Evolutionary conservation across 1,140 invertebrate genomes (phyloP).

Genomic region (Pachyrhynchus sulphureomaculatus): DNA sequence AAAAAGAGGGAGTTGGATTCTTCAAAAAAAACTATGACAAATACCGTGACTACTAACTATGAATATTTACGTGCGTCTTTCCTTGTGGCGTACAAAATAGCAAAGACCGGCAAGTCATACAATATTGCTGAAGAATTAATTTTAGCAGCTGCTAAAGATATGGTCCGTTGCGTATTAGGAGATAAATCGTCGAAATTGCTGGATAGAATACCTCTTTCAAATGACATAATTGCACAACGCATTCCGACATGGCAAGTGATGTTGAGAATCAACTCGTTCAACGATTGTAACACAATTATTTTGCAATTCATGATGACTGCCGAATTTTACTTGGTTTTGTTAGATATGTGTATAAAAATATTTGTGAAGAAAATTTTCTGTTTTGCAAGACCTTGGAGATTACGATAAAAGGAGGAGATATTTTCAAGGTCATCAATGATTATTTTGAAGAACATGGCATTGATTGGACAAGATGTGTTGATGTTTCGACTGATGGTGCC

Average conservation of each 20-base stretch:
- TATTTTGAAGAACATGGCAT: constrained; percentile 33
- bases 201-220: constrained; percentile 24
- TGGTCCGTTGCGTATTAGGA: constrained; percentile 26
- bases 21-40: no score
- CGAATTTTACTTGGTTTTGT: constrained; percentile 27
- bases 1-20: no score
- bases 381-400: constrained; percentile 28
- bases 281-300: constrained; percentile 29
- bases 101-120: constrained; percentile 11
- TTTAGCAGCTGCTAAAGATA: constrained; percentile 38
- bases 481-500: no score
- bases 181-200: constrained; percentile 28
- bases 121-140: constrained; percentile 29
- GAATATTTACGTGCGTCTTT: no score
- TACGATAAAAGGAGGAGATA: constrained; percentile 30
- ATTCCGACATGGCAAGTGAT: constrained; percentile 35
- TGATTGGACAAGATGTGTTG: background rate
- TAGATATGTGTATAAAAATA: constrained; percentile 34
- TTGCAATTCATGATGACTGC: constrained; percentile 35
- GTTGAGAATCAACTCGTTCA: constrained; percentile 32
- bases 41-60: no score
- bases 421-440: constrained; percentile 33
- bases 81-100: constrained; percentile 1
- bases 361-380: constrained; percentile 13
- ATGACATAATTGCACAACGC: constrained; percentile 33